These are phyloP conservation scores for Caenorhabditis auriculariae DNA, from an alignment of 2,888 invertebrate genomes.

Conservation along the genomic window DNA sequence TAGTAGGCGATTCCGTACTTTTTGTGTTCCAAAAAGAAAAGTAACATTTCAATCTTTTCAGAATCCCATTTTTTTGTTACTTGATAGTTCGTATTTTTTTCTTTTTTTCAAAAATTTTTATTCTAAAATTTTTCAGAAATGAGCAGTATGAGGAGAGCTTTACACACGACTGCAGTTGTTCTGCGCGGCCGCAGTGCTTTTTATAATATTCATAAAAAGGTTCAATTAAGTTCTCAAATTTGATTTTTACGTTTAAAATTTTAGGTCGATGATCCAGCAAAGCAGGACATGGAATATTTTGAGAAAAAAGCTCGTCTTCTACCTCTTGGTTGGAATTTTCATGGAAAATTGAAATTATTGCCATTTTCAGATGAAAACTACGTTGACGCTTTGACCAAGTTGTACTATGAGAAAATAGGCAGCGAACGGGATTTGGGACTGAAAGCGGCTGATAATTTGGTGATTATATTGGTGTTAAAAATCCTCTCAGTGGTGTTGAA, in stretches of 20 bases:
- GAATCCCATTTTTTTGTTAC: no score
- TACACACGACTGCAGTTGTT: conserved; percentile 17
- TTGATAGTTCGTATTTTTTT: no score
- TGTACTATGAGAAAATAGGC: conserved; percentile 60
- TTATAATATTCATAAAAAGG: conserved; percentile 58
- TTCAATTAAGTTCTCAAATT: conserved; percentile 1
- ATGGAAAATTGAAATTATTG: conserved; percentile 1
- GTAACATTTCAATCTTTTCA: no score
- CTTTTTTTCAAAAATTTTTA: no score
- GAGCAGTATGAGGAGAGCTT: conserved; percentile 12
- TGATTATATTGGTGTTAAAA: no score
- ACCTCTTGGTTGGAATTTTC: conserved; percentile 45
- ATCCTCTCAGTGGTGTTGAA: neutral
- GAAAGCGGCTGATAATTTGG: conserved; percentile 55
- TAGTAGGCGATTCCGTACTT: no score
- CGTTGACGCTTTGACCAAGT: conserved; percentile 51
- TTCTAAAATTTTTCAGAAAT: no score
- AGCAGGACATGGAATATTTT: conserved; percentile 59
- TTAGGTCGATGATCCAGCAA: conserved; percentile 55
- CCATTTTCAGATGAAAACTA: conserved; percentile 54
- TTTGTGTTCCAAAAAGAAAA: no score
- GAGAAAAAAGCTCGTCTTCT: conserved; percentile 55
- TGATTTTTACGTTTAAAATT: neutral
- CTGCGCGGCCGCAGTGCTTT: conserved; percentile 36
- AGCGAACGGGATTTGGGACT: conserved; percentile 56